Evolutionary conservation across 2,113 vertebrate genomes (phyloP).

Genomic region (Larimichthys polyactis): DNA sequence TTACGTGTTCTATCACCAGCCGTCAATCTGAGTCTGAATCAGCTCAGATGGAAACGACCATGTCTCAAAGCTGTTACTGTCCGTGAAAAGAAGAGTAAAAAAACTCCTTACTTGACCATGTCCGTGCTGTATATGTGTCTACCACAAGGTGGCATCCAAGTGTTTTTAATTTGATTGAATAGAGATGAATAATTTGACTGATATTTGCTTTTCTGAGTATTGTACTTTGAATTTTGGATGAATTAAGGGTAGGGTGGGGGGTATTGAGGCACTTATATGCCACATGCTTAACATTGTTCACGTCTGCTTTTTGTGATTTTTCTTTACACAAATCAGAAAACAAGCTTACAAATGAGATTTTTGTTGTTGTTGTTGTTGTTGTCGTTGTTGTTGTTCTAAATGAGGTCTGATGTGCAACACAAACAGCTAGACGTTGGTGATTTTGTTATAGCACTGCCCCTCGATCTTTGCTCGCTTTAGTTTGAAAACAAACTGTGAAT

Average conservation of each 20-base stretch:
- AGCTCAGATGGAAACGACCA: constrained; percentile 84
- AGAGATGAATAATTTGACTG: not conserved
- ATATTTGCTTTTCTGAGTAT: constrained; percentile 11
- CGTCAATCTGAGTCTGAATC: constrained; percentile 77
- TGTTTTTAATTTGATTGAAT: constrained; percentile 12
- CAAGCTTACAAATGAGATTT: not conserved
- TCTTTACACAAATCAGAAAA: not conserved
- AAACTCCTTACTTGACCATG: constrained; percentile 36
- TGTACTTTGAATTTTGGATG: constrained; percentile 6
- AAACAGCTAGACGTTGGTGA: not conserved
- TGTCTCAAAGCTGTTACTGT: constrained; percentile 85
- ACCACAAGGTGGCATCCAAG: constrained; percentile 66
- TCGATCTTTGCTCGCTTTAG: not conserved
- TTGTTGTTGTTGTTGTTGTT: too few species aligned
- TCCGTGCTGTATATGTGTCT: constrained; percentile 62
- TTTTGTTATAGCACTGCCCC: not conserved
- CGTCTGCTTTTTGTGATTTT: constrained; percentile 4
- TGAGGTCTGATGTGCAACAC: not conserved
- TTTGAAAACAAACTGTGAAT: constrained; percentile 44
- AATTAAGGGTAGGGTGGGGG: not conserved
- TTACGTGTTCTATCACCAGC: constrained; percentile 83
- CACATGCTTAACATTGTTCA: constrained; percentile 13
- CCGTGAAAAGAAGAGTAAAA: constrained; percentile 46
- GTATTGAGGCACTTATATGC: not conserved
- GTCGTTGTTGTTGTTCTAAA: not conserved